These are phyloP conservation scores for Passer domesticus DNA, from an alignment of 2,113 vertebrate species.

Conservation along the genomic window DNA sequence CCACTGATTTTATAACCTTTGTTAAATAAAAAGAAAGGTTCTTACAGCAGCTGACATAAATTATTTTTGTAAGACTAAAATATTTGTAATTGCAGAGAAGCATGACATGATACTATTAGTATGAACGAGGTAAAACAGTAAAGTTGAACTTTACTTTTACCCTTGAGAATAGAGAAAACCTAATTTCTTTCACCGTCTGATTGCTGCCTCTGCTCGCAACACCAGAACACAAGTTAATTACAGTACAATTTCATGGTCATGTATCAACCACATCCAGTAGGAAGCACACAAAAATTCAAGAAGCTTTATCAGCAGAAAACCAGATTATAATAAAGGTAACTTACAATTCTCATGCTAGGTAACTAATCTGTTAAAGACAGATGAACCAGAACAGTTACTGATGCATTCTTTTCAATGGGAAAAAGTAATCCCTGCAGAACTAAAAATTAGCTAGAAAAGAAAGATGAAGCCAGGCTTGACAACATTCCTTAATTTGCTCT, in stretches of 20 bases:
- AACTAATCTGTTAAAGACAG: background rate
- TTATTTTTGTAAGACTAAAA: background rate
- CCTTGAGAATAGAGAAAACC: background rate
- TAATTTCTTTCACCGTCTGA: background rate
- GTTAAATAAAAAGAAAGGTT: background rate
- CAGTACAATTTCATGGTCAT: background rate
- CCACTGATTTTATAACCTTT: background rate
- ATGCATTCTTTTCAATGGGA: background rate
- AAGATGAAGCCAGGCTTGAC: background rate
- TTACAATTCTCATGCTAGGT: background rate
- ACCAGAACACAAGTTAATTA: background rate
- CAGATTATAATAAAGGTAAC: background rate
- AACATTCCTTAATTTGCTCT: background rate
- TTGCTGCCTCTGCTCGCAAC: background rate
- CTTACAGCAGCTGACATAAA: fast-evolving
- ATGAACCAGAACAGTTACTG: background rate
- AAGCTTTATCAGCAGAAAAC: background rate
- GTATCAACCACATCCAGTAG: background rate
- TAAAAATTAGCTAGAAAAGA: background rate
- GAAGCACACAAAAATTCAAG: background rate
- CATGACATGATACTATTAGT: background rate
- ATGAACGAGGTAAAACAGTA: background rate
- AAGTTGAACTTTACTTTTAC: background rate
- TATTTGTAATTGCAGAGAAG: background rate
- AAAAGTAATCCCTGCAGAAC: background rate